Base-by-base conservation (phyloP, 2,888 invertebrate genomes). In the Helleia helle region DNA sequence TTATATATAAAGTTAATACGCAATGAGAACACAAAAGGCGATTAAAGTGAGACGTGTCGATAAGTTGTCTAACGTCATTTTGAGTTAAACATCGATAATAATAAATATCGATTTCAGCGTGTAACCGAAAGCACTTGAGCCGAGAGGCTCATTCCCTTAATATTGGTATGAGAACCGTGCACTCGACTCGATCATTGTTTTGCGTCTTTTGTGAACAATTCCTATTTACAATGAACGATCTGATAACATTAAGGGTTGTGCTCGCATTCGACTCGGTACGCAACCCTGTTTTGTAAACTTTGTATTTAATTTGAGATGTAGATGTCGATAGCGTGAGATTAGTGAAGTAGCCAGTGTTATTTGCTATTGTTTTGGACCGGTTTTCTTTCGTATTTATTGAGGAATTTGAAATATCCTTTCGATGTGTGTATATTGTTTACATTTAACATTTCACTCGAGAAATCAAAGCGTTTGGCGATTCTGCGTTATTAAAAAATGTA, bases 81-180 rank as follows among this genome's bases (percentile, higher is more conserved):
- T 30, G 47, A 42, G 42, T 41, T 22, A 28, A 13, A 42, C 40
- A 50, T 52, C 48, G 47, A 48, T 52, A 62, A 59, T 59, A 65
- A 60, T 65, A 63, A 64, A 67, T 76, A 76, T 76, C 75, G 65
- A 73, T 76, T 75, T 65, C 75, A 65, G 54, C 52, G 54, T 43
- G 46, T 52, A 55, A 50, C 57, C 44, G 50, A 34, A 34, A 34
- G 18, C 34, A 34, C 34, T 56, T 51, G 61, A 66, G 49, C 50
- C 52, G 39, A 61, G 56, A 63, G 56, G 57, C 56, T 43, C 40
- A 44, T 46, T 49, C 44, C 51, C 52, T 49, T 36, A 43, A 38
- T 24, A 31, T 38, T 36, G 37, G 39, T 36, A 50, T 55, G 55
- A 51, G 54, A 54, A 59, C 50, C 36, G 44, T 24, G 39, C 49